Percentiles rank a stretch among this genome's conserved stretches.
These are phyloP conservation scores for Chunga burmeisteri DNA, from an alignment of 2,113 vertebrate species.

Conservation along the genomic window DNA sequence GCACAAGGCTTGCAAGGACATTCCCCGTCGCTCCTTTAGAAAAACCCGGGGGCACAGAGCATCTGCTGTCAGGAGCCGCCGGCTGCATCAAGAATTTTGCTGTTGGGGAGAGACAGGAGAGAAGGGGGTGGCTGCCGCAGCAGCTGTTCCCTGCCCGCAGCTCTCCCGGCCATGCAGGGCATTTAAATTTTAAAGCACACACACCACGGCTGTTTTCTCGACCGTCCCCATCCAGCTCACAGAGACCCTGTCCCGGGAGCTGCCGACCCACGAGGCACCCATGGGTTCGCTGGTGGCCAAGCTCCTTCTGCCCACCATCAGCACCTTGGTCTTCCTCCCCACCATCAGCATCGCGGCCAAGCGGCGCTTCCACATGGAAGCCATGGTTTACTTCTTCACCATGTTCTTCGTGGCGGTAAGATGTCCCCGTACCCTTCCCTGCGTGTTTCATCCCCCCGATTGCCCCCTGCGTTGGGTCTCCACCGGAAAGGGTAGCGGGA, in stretches of 20 bases:
- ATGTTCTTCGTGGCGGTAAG: slow-evolving; percentile 96
- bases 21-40: neutral
- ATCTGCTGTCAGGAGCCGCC: neutral
- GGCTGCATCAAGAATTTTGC: neutral
- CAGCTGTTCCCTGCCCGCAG: neutral
- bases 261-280: accelerated
- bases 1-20: neutral
- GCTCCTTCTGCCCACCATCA: slow-evolving; percentile 91
- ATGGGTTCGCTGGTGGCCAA: slow-evolving; percentile 94
- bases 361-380: slow-evolving; percentile 96
- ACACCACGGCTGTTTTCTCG: slow-evolving; percentile 65
- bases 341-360: slow-evolving; percentile 88
- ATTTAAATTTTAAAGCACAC: slow-evolving; percentile 82
- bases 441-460: neutral
- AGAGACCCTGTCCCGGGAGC: neutral
- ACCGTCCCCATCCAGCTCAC: neutral
- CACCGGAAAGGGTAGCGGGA: neutral
- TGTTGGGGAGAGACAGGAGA: neutral
- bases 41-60: neutral
- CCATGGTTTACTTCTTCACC: slow-evolving; percentile 99
- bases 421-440: neutral
- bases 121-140: neutral
- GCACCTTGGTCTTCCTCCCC: slow-evolving; percentile 91
- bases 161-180: slow-evolving; percentile 35
- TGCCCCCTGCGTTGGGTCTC: accelerated